Base-by-base conservation (phyloP, 35 echinoderm and acorn worm species). In the Stichopus chloronotus region DNA sequence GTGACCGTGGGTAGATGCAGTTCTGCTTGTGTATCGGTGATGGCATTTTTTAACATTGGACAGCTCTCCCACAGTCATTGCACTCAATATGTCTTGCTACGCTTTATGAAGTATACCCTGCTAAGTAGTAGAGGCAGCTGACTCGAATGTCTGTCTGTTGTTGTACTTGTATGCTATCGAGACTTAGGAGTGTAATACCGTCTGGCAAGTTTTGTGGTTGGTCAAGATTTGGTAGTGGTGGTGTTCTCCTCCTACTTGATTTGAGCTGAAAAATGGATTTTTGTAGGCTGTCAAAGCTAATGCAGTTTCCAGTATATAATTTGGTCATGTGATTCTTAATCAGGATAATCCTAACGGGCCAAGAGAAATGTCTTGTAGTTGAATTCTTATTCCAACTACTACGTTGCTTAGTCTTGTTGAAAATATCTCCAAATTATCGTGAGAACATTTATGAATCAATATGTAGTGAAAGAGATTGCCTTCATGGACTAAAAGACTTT, bases 301-400 rank as follows among this genome's bases (percentile, higher is more conserved):
- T 59, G 21, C 84, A 57, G 55, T 87, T 60, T 59, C 84, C 84
- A n/a, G 53, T 17, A 59, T 56, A 4, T 59, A 55, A 16, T 59
- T 56, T 8, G 9, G 55, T 59, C 4, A 59, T 87, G 12, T 68
- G 19, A 43, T 88, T 63, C n/a, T 65, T 69, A 88, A 88, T 60
- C 19, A 88, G 65, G 12, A 88, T 68, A 88, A 25, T 88, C 65
- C 86, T 7, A 20, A 88, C 22, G 5, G 63, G 22, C 86, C 86
- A 68, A 19, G 60, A 63, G 14, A 63, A 88, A 25, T 88, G 86
- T 16, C 86, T 22, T 88, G 86, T 88, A 17, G 83, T 87, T 14
- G 85, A 21, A 52, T 88, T 65, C n/a, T 88, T 88, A 58, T 88
- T 88, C 85, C 85, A 88, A 13, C 85, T 58, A 88, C 57, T 58